These are phyloP conservation scores for Elephantulus edwardii DNA, from an alignment of 2,113 vertebrate species.

Conservation along the genomic window DNA sequence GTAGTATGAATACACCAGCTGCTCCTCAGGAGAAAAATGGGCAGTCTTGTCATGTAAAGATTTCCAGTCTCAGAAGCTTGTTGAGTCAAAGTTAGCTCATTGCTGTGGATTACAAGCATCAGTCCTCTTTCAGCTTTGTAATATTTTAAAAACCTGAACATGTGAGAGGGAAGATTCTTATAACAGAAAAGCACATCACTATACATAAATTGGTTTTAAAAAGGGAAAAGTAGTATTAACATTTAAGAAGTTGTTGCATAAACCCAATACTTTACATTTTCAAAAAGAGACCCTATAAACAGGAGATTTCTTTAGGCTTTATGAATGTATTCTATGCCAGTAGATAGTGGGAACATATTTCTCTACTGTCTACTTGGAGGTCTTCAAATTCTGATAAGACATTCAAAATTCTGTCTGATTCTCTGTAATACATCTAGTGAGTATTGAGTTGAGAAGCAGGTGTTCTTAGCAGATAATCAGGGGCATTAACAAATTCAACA, in stretches of 20 bases:
- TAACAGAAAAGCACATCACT: not conserved
- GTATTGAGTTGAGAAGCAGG: conserved; percentile 13
- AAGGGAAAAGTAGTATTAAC: conserved; percentile 3
- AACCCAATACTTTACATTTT: not conserved
- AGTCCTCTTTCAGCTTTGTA: not conserved
- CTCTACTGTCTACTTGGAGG: conserved; percentile 22
- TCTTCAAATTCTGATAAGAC: conserved; percentile 35
- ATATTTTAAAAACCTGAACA: not conserved
- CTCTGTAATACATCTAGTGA: not conserved
- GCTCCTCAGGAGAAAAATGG: no score
- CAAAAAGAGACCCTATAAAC: not conserved
- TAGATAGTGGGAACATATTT: conserved; percentile 16
- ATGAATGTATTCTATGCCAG: not conserved
- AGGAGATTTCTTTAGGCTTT: not conserved
- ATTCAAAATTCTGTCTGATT: not conserved
- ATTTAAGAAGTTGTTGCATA: not conserved
- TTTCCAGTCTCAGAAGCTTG: no score
- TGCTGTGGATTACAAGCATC: conserved; percentile 19
- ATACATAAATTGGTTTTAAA: conserved; percentile 4
- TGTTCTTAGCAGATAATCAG: not conserved
- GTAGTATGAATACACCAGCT: no score
- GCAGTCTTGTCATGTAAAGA: no score
- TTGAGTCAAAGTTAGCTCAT: no score
- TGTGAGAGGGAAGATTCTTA: not conserved
- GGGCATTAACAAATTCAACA: not conserved